Evolutionary conservation across 2,888 invertebrate genomes (phyloP).

Genomic region (Sipha maydis): DNA sequence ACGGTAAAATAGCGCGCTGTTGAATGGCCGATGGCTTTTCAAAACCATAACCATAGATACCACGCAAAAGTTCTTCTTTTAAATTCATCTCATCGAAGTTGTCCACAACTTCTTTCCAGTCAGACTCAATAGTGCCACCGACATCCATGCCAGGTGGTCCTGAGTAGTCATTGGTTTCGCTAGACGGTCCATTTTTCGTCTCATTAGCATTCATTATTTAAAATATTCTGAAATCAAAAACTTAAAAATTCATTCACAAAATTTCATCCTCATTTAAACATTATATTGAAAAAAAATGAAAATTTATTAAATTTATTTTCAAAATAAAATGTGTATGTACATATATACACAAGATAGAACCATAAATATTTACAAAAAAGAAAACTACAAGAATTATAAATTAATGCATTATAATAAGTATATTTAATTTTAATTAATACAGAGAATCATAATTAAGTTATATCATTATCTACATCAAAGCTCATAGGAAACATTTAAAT

Average conservation of each 20-base stretch:
- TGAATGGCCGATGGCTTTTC: slow-evolving; percentile 99
- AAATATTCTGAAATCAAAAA: slow-evolving; percentile 38
- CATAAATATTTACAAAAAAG: too few relatives aligned
- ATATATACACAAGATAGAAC: too few relatives aligned
- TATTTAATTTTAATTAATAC: too few relatives aligned
- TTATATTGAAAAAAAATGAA: too few relatives aligned
- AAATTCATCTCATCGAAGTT: slow-evolving; percentile 99
- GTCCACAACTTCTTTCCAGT: slow-evolving; percentile 89
- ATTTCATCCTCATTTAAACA: not conserved
- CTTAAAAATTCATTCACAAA: not conserved
- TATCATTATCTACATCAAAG: too few relatives aligned
- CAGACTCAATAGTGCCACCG: slow-evolving; percentile 91
- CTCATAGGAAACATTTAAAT: too few relatives aligned
- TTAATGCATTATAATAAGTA: too few relatives aligned
- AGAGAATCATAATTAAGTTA: too few relatives aligned
- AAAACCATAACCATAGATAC: slow-evolving; percentile 99
- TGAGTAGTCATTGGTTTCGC: slow-evolving; percentile 65
- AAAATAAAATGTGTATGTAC: too few relatives aligned
- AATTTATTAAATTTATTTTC: too few relatives aligned
- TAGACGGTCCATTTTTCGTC: slow-evolving; percentile 65
- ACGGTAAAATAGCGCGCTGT: slow-evolving; percentile 98
- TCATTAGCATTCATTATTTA: slow-evolving; percentile 63
- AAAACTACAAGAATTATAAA: too few relatives aligned
- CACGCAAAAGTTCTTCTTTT: slow-evolving; percentile 93
- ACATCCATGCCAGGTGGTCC: slow-evolving; percentile 90